phyloP scores from a whole-genome alignment of 2,888 invertebrate species.

The Cerceris ruficornis region DNA sequence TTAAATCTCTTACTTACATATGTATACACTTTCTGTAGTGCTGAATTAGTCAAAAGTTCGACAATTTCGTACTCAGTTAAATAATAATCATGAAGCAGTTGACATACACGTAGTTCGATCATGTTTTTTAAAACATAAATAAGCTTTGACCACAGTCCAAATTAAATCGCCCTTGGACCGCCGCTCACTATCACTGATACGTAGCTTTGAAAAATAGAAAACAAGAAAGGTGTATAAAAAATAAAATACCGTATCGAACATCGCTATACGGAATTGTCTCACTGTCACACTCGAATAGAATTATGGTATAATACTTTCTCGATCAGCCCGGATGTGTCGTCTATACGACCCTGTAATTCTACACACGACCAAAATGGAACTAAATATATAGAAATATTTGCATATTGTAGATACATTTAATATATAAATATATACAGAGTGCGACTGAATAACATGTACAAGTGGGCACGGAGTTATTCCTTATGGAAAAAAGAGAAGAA shows the following conservation, averaged over 20 bases:
- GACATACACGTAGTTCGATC: too few relatives aligned
- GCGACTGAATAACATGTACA: constrained; percentile 6
- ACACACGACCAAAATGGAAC: constrained; percentile 56
- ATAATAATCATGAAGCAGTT: too few relatives aligned
- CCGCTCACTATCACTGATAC: too few relatives aligned
- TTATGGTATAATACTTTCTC: constrained; percentile 49
- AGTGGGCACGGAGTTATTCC: too few relatives aligned
- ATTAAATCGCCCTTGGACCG: too few relatives aligned
- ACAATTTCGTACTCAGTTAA: too few relatives aligned
- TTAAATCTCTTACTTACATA: too few relatives aligned
- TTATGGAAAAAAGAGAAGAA: too few relatives aligned
- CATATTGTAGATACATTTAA: constrained; percentile 37
- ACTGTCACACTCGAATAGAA: constrained; percentile 52
- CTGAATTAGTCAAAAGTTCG: too few relatives aligned
- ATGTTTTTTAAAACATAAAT: too few relatives aligned
- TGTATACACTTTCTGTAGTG: too few relatives aligned
- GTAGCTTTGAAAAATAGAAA: neutral
- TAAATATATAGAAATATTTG: constrained; percentile 39
- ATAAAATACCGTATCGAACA: constrained; percentile 36
- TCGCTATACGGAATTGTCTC: constrained; percentile 45
- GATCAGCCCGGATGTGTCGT: constrained; percentile 47
- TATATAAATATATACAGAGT: constrained; percentile 46
- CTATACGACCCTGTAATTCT: constrained; percentile 39
- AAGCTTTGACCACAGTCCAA: too few relatives aligned
- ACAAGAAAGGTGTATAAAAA: constrained; percentile 5